A percentile compares a stretch with the other conserved stretches of the same genome.
phyloP scores from a whole-genome alignment of 2,888 invertebrate species.

The Melanchra persicariae region DNA sequence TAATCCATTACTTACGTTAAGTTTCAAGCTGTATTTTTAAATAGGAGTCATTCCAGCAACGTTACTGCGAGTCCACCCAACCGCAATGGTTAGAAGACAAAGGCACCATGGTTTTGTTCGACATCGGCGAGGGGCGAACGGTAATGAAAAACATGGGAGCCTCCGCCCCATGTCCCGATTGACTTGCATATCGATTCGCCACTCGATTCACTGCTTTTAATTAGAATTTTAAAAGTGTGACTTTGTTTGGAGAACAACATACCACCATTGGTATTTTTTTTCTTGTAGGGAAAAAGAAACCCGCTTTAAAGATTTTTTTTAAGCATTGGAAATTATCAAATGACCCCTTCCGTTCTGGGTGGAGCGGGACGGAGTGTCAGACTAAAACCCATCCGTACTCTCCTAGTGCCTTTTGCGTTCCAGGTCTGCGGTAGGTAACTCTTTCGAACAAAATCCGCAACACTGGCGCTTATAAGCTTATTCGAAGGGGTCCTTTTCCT shows the following conservation, averaged over 20 bases:
- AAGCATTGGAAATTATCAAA: too few relatives aligned
- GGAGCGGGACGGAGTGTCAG: too few relatives aligned
- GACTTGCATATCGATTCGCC: slow-evolving; percentile 62
- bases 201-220: slow-evolving; percentile 58
- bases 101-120: slow-evolving; percentile 80
- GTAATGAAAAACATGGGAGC: slow-evolving; percentile 87
- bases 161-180: slow-evolving; percentile 68
- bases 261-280: too few relatives aligned
- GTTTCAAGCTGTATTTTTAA: background rate
- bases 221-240: slow-evolving; percentile 49
- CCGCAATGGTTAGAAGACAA: slow-evolving; percentile 83
- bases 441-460: too few relatives aligned
- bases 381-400: too few relatives aligned
- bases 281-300: too few relatives aligned
- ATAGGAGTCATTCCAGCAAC: slow-evolving; percentile 17
- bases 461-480: too few relatives aligned
- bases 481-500: too few relatives aligned
- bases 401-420: too few relatives aligned
- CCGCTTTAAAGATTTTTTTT: too few relatives aligned
- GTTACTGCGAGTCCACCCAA: slow-evolving; percentile 60
- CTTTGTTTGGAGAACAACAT: slow-evolving; percentile 19
- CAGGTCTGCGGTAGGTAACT: too few relatives aligned
- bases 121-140: slow-evolving; percentile 70
- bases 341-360: too few relatives aligned
- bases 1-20: background rate